These are phyloP conservation scores for Leptinotarsa lineolata DNA, from an alignment of 1,140 invertebrate species.

Conservation along the genomic window DNA sequence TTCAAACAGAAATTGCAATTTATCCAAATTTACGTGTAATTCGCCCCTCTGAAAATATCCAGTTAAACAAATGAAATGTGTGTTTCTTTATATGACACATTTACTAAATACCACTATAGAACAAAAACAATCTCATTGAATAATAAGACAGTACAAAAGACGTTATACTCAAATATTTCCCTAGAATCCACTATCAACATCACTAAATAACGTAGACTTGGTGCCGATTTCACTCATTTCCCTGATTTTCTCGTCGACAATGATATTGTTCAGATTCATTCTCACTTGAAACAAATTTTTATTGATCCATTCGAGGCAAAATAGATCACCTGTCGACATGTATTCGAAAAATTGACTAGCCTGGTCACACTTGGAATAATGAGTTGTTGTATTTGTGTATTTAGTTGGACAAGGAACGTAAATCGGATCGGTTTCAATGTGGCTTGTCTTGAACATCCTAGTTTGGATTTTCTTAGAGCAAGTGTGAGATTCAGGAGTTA, in stretches of 20 bases:
- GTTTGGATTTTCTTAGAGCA: constrained; percentile 13
- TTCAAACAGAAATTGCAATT: no score
- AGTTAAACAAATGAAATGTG: no score
- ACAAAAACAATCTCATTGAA: no score
- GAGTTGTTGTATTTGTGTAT: constrained; percentile 16
- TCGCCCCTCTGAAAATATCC: no score
- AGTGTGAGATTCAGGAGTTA: neutral
- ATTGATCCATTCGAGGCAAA: constrained; percentile 33
- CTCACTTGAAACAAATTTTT: constrained; percentile 30
- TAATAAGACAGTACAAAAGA: no score
- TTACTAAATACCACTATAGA: no score
- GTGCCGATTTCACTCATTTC: constrained; percentile 31
- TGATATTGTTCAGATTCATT: constrained; percentile 28
- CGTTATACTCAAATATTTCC: no score
- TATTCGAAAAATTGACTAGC: constrained; percentile 23
- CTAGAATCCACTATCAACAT: no score
- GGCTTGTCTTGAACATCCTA: neutral
- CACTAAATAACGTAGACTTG: constrained; percentile 7
- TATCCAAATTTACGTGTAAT: no score
- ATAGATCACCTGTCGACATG: constrained; percentile 30
- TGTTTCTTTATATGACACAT: no score
- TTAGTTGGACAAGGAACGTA: neutral
- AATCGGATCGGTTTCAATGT: constrained; percentile 2
- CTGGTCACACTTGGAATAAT: neutral
- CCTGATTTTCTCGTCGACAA: constrained; percentile 36